Conservation (phyloP, 2,888 invertebrate species). For the Gibbula magus region DNA sequence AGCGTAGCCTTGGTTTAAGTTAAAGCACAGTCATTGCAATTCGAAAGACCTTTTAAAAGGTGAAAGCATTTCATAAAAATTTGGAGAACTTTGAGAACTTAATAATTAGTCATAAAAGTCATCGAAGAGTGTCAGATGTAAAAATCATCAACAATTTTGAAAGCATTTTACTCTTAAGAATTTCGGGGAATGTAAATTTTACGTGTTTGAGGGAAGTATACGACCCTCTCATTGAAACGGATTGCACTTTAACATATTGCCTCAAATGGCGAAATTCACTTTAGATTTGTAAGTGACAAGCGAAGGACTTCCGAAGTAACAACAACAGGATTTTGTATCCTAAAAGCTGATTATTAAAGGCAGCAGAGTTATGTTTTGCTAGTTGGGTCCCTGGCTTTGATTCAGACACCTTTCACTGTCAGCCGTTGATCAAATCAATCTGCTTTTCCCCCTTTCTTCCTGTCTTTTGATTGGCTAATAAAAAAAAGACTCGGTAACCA, state of each 20-base stretch:
- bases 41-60: too few relatives aligned
- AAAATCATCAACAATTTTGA: background rate
- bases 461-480: constrained; percentile 16
- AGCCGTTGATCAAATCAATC: constrained; percentile 18
- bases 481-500: background rate
- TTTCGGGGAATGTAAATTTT: background rate
- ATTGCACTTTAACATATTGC: constrained; percentile 6
- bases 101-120: too few relatives aligned
- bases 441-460: constrained; percentile 15
- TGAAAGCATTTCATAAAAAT: too few relatives aligned
- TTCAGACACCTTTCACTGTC: constrained; percentile 4
- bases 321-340: background rate
- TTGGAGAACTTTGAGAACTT: too few relatives aligned
- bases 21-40: too few relatives aligned
- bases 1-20: too few relatives aligned
- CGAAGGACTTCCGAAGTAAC: background rate
- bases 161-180: background rate
- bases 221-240: background rate
- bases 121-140: background rate
- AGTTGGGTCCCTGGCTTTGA: constrained; percentile 3
- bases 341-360: background rate
- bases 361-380: background rate
- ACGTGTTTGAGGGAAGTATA: background rate
- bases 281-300: background rate
- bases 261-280: constrained; percentile 17